Percentiles rank a stretch among this genome's conserved stretches.
Evolutionary conservation across 2,888 invertebrate genomes (phyloP).

Genomic region (Athalia circularis): DNA sequence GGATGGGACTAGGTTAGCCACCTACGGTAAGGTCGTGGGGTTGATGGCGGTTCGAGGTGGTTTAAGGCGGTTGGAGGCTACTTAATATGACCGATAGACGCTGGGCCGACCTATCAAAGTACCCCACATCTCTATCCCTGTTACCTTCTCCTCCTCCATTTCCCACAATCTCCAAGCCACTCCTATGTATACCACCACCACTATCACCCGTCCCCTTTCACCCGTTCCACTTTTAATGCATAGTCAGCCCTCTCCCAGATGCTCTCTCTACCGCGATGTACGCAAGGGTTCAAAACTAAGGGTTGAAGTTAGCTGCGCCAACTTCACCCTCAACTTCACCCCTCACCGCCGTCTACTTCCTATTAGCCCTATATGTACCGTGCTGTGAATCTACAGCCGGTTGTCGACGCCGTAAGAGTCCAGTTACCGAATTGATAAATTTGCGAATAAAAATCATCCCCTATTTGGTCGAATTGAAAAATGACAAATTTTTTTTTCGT

Average conservation of each 20-base stretch:
- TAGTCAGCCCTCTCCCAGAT: constrained; percentile 43
- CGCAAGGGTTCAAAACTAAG: constrained; percentile 31
- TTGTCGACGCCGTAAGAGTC: constrained; percentile 28
- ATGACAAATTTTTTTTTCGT: no score
- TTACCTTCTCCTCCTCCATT: no score
- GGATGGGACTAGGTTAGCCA: constrained; percentile 49
- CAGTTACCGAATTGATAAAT: constrained; percentile 33
- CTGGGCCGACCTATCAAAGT: constrained; percentile 63
- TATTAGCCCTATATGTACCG: not conserved
- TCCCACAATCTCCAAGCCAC: no score
- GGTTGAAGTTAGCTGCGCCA: constrained; percentile 29
- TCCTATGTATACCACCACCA: not conserved
- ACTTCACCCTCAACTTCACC: not conserved
- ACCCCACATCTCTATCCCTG: constrained; percentile 50
- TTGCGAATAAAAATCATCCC: constrained; percentile 19
- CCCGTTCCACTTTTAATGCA: constrained; percentile 29
- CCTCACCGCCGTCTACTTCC: not conserved
- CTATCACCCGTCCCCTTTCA: constrained; percentile 26
- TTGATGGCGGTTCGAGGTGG: constrained; percentile 53
- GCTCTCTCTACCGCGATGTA: not conserved
- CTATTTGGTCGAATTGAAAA: not conserved
- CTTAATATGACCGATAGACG: constrained; percentile 68
- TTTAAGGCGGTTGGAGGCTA: constrained; percentile 55
- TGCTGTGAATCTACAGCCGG: not conserved
- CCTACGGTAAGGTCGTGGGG: constrained; percentile 44